Evolutionary conservation across 2,888 invertebrate genomes (phyloP), one percentile per base, ranked within the genome.

Genomic region (Tenthredo scrophulariae): DNA sequence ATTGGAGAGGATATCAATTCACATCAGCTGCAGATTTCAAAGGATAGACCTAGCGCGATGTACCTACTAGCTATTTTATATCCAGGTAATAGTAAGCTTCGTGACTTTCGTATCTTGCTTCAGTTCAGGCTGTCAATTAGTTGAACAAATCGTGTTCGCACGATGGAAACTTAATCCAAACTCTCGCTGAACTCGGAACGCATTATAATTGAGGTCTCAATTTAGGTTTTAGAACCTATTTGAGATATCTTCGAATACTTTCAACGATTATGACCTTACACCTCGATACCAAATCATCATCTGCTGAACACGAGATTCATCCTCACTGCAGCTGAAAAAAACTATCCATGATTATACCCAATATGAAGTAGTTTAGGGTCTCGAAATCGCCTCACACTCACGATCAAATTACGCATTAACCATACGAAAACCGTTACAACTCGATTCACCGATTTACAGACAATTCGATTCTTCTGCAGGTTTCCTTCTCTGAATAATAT

Each of bases 111-210:
- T 37, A 40, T 80, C 58, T 80, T 62, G 62, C 15, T 80, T 29
- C 62, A 13, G 58, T 62, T 80, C 58, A 46, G 67, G 26, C 80
- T 74, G 86, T 84, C 65, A 67, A 26, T 62, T 87, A 86, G 87
- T 72, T 85, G 84, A 85, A 85, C 86, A 86, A 87, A 88, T 86
- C 86, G 84, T 80, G 74, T 74, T 72, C 77, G 58, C 79, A 75
- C 74, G 84, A 80, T 86, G 87, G 86, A 84, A 87, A 88, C 85
- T 86, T 80, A 87, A 88, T 86, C 86, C 84, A 84, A 82, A 72
- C 85, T 82, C 84, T 86, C 84, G 84, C 22, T 26, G 58, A 62
- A 65, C 29, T 50, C 54, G 13, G 33, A n/a, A 40, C 62, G 46
- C 67, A 70, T 83, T 40, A 22, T 77, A 83, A 83, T 83, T 83